These are phyloP conservation scores for Pandemis cinnamomeana DNA, from an alignment of 2,888 invertebrate genomes.

Conservation along the genomic window DNA sequence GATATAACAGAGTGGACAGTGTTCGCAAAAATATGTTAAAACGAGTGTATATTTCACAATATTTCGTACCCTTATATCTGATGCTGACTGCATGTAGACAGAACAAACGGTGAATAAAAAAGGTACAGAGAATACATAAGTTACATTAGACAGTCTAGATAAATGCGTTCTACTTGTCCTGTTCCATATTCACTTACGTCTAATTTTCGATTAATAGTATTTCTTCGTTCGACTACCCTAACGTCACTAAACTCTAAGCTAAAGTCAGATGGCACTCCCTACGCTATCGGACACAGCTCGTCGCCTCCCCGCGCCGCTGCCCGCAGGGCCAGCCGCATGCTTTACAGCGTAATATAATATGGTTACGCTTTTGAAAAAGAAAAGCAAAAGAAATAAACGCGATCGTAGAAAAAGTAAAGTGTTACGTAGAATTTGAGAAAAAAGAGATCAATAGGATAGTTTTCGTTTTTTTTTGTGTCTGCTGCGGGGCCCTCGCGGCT, in stretches of 20 bases:
- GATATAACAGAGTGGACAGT: neutral
- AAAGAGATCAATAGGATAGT: neutral
- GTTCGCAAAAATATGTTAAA: constrained; percentile 9
- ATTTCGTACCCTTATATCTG: constrained; percentile 1
- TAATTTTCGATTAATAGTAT: constrained; percentile 79
- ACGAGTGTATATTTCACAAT: neutral
- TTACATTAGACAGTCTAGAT: constrained; percentile 61
- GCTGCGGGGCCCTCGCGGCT: constrained; percentile 7
- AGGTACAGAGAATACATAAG: constrained; percentile 52
- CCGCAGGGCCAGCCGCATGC: constrained; percentile 48
- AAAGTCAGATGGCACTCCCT: constrained; percentile 80
- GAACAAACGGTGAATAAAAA: constrained; percentile 39
- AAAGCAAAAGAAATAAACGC: neutral
- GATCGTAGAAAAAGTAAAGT: neutral
- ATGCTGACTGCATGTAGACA: neutral
- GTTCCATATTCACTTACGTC: constrained; percentile 70
- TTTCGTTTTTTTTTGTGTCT: neutral
- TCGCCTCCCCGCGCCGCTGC: constrained; percentile 49
- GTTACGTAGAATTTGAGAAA: neutral
- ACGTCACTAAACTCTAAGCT: constrained; percentile 77
- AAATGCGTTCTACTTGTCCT: constrained; percentile 61
- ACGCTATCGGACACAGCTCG: constrained; percentile 72
- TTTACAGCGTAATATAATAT: constrained; percentile 14
- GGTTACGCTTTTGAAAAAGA: neutral
- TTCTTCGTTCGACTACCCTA: constrained; percentile 79